These are phyloP conservation scores for Mamestra configurata DNA, from an alignment of 1,140 invertebrate species.

Conservation along the genomic window DNA sequence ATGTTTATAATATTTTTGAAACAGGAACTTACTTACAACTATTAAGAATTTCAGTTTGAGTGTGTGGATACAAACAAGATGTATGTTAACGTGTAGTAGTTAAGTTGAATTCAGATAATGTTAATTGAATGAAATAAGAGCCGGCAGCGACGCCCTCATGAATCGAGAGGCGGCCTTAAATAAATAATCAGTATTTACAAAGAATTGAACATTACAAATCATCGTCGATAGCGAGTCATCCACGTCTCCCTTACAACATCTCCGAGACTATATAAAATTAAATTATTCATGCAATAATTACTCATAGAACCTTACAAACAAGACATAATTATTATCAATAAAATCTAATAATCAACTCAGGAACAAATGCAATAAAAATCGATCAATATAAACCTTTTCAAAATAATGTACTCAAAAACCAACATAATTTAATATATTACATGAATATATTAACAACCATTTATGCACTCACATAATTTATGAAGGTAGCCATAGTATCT, in stretches of 20 bases:
- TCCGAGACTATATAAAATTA: conserved; percentile 66
- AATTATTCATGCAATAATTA: conserved; percentile 80
- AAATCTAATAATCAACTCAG: conserved; percentile 87
- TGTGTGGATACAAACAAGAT: not conserved
- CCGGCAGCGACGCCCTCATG: conserved; percentile 33
- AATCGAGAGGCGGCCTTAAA: conserved; percentile 66
- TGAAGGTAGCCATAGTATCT: conserved; percentile 84
- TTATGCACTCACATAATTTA: conserved; percentile 79
- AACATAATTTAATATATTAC: conserved; percentile 84
- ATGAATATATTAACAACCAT: conserved; percentile 87
- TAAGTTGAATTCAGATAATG: conserved; percentile 26
- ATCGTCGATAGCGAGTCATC: conserved; percentile 58
- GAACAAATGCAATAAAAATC: conserved; percentile 88
- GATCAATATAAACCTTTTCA: conserved; percentile 77
- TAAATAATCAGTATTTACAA: conserved; percentile 80
- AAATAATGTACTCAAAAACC: conserved; percentile 80
- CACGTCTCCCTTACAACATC: conserved; percentile 72
- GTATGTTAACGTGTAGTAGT: conserved; percentile 9
- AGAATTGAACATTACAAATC: conserved; percentile 54
- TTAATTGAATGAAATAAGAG: conserved; percentile 7
- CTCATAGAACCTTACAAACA: conserved; percentile 81
- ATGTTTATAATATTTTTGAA: conserved; percentile 18
- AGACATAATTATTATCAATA: conserved; percentile 82
- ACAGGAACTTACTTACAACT: not conserved
- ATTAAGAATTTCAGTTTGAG: conserved; percentile 11